These are phyloP conservation scores for Aplocera efformata DNA, from an alignment of 2,888 invertebrate species.

Conservation along the genomic window DNA sequence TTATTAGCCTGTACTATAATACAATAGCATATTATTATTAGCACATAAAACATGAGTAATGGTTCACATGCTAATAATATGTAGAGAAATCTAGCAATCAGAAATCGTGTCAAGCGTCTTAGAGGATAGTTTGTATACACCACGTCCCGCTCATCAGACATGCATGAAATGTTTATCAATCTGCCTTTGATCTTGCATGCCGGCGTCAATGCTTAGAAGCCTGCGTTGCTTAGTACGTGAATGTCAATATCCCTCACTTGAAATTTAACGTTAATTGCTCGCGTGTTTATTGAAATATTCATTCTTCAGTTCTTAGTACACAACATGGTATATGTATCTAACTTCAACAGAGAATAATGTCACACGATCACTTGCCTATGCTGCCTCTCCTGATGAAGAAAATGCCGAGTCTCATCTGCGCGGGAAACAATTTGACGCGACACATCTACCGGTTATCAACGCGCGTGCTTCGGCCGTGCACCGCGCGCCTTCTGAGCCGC, in stretches of 20 bases:
- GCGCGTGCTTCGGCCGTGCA: conserved; percentile 46
- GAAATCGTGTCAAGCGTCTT: too few species aligned
- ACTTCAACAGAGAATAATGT: too few species aligned
- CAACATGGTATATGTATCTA: too few species aligned
- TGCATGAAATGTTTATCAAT: conserved; percentile 28
- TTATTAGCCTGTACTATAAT: too few species aligned
- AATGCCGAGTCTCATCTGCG: conserved; percentile 59
- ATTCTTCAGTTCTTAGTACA: background rate
- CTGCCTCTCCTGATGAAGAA: conserved; percentile 52
- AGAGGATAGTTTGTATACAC: background rate
- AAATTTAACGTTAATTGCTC: too few species aligned
- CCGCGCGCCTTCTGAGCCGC: conserved; percentile 36
- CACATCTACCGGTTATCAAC: conserved; percentile 44
- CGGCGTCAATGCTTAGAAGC: conserved; percentile 4
- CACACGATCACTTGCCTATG: conserved; percentile 58
- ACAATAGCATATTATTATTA: too few species aligned
- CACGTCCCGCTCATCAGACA: conserved; percentile 20
- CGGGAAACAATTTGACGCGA: conserved; percentile 44
- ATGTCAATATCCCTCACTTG: too few species aligned
- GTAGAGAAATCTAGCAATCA: too few species aligned
- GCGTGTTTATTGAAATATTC: conserved; percentile 3
- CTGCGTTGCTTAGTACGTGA: background rate
- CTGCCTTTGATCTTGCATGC: conserved; percentile 20
- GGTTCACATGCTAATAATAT: too few species aligned
- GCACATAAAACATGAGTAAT: too few species aligned